Percentiles rank a stretch among this genome's conserved stretches.
Evolutionary conservation across 1,140 invertebrate species (phyloP).

Genomic region (Hyphantria cunea): DNA sequence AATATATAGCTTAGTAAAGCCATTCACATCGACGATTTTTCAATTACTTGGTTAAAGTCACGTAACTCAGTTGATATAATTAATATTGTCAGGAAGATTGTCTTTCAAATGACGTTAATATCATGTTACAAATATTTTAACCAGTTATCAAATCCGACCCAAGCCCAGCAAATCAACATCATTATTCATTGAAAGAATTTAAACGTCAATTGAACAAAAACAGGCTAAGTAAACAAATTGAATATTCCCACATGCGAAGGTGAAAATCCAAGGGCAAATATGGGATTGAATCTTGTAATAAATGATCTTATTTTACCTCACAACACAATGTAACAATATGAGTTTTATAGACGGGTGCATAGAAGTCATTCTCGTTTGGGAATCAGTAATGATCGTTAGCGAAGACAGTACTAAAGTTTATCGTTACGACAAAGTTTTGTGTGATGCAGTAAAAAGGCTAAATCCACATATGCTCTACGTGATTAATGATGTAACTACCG

Average conservation of each 20-base stretch:
- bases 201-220: conserved; percentile 78
- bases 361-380: conserved; percentile 37
- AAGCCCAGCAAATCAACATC: conserved; percentile 59
- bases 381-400: conserved; percentile 45
- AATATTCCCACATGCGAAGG: conserved; percentile 76
- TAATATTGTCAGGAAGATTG: too few species aligned
- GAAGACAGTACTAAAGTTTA: conserved; percentile 57
- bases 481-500: conserved; percentile 74
- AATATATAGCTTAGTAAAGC: too few species aligned
- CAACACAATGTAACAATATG: conserved; percentile 38
- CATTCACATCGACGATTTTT: too few species aligned
- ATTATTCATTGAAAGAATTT: conserved; percentile 72
- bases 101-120: too few species aligned
- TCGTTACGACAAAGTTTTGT: conserved; percentile 69
- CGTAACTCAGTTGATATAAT: too few species aligned
- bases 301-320: conserved; percentile 50
- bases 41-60: too few species aligned
- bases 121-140: too few species aligned
- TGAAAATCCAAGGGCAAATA: conserved; percentile 79
- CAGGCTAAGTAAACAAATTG: conserved; percentile 78
- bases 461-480: conserved; percentile 66
- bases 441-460: conserved; percentile 61
- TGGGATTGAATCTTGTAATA: conserved; percentile 62
- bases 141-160: conserved; percentile 5
- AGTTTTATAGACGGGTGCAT: conserved; percentile 26